Evolutionary conservation across 2,888 invertebrate species (phyloP), one percentile per base, ranked within the genome.

Genomic region (Lepidocyrtinus sp.): DNA sequence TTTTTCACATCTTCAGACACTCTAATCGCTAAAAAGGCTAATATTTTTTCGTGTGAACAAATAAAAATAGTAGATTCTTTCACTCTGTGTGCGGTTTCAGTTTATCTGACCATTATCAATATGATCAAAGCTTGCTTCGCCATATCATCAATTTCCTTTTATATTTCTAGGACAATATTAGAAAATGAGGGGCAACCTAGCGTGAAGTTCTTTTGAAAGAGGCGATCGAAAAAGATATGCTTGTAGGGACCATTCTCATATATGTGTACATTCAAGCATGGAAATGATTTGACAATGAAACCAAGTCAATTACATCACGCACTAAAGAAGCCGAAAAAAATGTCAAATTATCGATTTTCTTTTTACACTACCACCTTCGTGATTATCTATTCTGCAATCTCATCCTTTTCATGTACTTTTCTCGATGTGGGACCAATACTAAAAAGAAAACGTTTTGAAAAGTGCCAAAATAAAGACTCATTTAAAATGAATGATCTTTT

Each of bases 231-330:
- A 2, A 62, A 62, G 63, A n/a, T 15, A 63, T 63, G 63, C 15
- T 7, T 12, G n/a, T n/a, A 27, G 19, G 7, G 65, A 36, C 12
- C 36, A 36, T 36, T n/a, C n/a, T n/a, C n/a, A n/a, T n/a, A n/a
- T n/a, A n/a, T n/a, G n/a, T n/a, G n/a, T n/a, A n/a, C n/a, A n/a
- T n/a, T n/a, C n/a, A n/a, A n/a, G n/a, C n/a, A n/a, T n/a, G n/a
- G n/a, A n/a, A n/a, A n/a, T n/a, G n/a, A n/a, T n/a, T 45, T 68
- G 69, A 75, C 69, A 75, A 75, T 69, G 75, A 63, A 75, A 75
- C 75, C 75, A 75, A 75, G 75, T 69, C 75, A 75, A 75, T 75
- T 75, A 69, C 75, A 75, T 75, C 75, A 75, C 75, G 75, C 67
- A 69, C 59, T 24, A 61, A 67, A 61, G 71, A 26, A 46, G 62